These are phyloP conservation scores for Ectropis grisescens DNA, from an alignment of 1,140 invertebrate species.

Conservation along the genomic window DNA sequence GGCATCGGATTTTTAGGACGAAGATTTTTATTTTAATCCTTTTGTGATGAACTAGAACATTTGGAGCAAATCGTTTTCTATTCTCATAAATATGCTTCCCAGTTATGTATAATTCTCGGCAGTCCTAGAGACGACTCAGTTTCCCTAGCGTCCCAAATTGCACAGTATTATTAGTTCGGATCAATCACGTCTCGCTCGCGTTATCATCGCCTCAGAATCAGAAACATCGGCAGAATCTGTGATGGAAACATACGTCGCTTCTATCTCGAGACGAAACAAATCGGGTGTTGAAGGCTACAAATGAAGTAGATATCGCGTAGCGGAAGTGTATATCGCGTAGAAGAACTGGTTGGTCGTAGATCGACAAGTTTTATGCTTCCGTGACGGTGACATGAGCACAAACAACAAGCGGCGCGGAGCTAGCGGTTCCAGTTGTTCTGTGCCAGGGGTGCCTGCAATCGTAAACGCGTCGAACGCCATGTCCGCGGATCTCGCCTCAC, in stretches of 20 bases:
- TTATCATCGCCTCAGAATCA: too few relatives aligned
- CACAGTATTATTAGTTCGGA: too few relatives aligned
- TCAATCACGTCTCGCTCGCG: too few relatives aligned
- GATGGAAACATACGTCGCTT: slow-evolving; percentile 51
- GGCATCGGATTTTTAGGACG: too few relatives aligned
- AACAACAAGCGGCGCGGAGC: slow-evolving; percentile 61
- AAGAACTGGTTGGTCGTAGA: slow-evolving; percentile 28
- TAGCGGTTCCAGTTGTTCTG: slow-evolving; percentile 64
- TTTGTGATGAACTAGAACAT: too few relatives aligned
- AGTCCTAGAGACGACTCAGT: too few relatives aligned
- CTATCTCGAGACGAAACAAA: slow-evolving; percentile 42
- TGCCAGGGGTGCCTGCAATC: slow-evolving; percentile 53
- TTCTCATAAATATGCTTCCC: too few relatives aligned
- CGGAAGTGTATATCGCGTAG: slow-evolving; percentile 8
- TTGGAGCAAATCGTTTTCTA: too few relatives aligned
- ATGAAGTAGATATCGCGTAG: slow-evolving; percentile 30
- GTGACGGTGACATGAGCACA: slow-evolving; percentile 67
- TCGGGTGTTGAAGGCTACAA: slow-evolving; percentile 53
- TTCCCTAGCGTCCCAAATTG: too few relatives aligned
- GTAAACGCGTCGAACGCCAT: slow-evolving; percentile 71
- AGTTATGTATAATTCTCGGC: too few relatives aligned
- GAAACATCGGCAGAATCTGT: slow-evolving; percentile 42
- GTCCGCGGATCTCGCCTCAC: slow-evolving; percentile 90
- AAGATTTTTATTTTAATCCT: too few relatives aligned
- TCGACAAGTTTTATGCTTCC: slow-evolving; percentile 44